Evolutionary conservation across 2,797 vertebrate species (phyloP).

Genomic region (Hemibagrus guttatus): DNA sequence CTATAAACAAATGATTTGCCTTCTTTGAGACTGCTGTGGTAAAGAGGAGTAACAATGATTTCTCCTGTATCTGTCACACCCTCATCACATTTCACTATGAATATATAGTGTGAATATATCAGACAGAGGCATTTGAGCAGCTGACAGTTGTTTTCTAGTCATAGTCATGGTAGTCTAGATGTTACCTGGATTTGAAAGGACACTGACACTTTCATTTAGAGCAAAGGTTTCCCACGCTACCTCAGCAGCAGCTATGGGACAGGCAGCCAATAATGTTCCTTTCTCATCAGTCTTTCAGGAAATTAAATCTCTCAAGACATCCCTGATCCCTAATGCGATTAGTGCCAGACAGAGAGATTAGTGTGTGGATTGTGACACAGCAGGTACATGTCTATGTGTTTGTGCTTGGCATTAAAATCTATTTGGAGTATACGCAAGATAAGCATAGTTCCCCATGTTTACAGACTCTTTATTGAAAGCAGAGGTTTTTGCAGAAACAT

Average conservation of each 20-base stretch:
- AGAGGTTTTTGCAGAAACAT: neutral
- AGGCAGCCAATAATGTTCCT: slow-evolving; percentile 15
- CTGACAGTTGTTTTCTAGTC: neutral
- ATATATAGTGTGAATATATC: neutral
- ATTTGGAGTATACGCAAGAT: neutral
- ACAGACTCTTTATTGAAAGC: neutral
- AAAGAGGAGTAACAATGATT: neutral
- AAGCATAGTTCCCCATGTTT: neutral
- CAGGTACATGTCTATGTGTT: neutral
- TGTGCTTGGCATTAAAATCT: slow-evolving; percentile 5
- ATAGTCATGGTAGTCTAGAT: neutral
- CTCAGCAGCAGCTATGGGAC: slow-evolving; percentile 8
- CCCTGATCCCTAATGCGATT: slow-evolving; percentile 42
- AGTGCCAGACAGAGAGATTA: slow-evolving; percentile 35
- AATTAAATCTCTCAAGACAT: slow-evolving; percentile 27
- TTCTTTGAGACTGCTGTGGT: neutral
- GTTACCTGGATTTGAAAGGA: neutral
- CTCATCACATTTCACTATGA: neutral
- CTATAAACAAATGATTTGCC: neutral
- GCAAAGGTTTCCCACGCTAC: neutral
- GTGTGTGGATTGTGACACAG: slow-evolving; percentile 22
- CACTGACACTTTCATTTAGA: neutral
- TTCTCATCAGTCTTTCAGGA: slow-evolving; percentile 25
- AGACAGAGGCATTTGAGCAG: neutral
- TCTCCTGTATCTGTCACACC: neutral